These are phyloP conservation scores for Achlya flavicornis DNA, from an alignment of 2,888 invertebrate genomes.

Conservation along the genomic window DNA sequence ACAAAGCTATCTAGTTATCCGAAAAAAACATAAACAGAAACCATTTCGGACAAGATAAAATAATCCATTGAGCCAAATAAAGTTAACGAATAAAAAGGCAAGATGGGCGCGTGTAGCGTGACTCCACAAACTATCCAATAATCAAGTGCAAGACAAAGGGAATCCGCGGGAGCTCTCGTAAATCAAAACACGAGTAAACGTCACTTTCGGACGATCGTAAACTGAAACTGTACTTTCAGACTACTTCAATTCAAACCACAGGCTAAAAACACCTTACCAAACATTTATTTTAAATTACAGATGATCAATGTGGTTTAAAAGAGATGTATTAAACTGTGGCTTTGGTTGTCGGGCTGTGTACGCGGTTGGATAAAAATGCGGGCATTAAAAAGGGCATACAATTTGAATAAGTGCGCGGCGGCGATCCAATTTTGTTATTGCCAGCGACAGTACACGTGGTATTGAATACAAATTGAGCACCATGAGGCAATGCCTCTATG, in stretches of 20 bases:
- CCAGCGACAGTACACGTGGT: constrained; percentile 22
- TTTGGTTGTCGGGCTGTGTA: constrained; percentile 28
- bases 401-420: constrained; percentile 53
- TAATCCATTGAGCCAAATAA: constrained; percentile 39
- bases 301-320: not conserved
- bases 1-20: constrained; percentile 30
- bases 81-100: constrained; percentile 47
- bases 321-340: constrained; percentile 31
- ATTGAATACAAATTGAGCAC: constrained; percentile 27
- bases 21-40: constrained; percentile 54
- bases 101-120: constrained; percentile 30
- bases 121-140: constrained; percentile 43
- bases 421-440: constrained; percentile 59
- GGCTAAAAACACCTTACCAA: constrained; percentile 18
- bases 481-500: constrained; percentile 12
- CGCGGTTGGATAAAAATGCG: constrained; percentile 39
- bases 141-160: constrained; percentile 57
- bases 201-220: constrained; percentile 67
- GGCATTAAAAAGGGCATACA: constrained; percentile 56
- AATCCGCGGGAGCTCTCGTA: constrained; percentile 51
- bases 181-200: constrained; percentile 70
- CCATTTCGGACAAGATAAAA: constrained; percentile 43
- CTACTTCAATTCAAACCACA: constrained; percentile 25
- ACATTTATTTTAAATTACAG: not conserved
- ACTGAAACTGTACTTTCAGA: constrained; percentile 41